These are phyloP conservation scores for Pseudolaguvia tuberculata DNA, from an alignment of 2,113 vertebrate species.

Conservation along the genomic window DNA sequence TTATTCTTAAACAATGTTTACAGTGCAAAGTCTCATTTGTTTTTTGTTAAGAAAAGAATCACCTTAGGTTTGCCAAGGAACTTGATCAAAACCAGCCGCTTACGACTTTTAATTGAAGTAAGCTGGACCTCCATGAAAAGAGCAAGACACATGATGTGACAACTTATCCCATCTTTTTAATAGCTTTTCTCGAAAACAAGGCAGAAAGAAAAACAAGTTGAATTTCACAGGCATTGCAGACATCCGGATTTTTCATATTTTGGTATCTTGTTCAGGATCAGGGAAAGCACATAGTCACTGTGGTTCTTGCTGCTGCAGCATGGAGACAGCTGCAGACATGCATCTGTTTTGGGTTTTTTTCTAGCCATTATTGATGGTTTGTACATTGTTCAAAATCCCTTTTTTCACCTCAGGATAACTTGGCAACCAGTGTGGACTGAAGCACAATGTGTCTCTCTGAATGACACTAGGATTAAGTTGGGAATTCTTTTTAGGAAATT, in stretches of 20 bases:
- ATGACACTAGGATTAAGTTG: slow-evolving; percentile 22
- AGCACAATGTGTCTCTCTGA: slow-evolving; percentile 41
- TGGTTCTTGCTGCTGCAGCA: slow-evolving; percentile 35
- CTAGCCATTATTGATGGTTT: slow-evolving; percentile 34
- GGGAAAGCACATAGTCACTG: slow-evolving; percentile 19
- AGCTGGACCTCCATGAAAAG: slow-evolving; percentile 76
- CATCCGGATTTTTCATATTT: slow-evolving; percentile 46
- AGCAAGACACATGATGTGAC: slow-evolving; percentile 72
- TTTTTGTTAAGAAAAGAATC: slow-evolving; percentile 78
- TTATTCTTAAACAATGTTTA: slow-evolving; percentile 75
- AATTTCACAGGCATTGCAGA: slow-evolving; percentile 36
- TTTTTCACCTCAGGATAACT: slow-evolving; percentile 43
- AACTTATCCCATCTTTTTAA: slow-evolving; percentile 71
- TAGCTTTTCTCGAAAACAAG: slow-evolving; percentile 64
- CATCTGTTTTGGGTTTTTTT: slow-evolving; percentile 27
- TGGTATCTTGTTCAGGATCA: slow-evolving; percentile 28
- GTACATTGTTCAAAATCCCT: slow-evolving; percentile 31
- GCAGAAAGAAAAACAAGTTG: slow-evolving; percentile 33
- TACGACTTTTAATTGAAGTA: slow-evolving; percentile 73
- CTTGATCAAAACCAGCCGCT: slow-evolving; percentile 71
- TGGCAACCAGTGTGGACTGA: slow-evolving; percentile 35
- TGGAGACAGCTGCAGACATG: slow-evolving; percentile 38
- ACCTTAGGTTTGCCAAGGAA: slow-evolving; percentile 73
- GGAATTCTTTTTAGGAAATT: slow-evolving; percentile 32
- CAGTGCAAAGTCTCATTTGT: slow-evolving; percentile 67